Percentiles rank a stretch among this genome's conserved stretches.
Evolutionary conservation across 2,888 invertebrate genomes (phyloP).

Genomic region (Clitarchus hookeri): DNA sequence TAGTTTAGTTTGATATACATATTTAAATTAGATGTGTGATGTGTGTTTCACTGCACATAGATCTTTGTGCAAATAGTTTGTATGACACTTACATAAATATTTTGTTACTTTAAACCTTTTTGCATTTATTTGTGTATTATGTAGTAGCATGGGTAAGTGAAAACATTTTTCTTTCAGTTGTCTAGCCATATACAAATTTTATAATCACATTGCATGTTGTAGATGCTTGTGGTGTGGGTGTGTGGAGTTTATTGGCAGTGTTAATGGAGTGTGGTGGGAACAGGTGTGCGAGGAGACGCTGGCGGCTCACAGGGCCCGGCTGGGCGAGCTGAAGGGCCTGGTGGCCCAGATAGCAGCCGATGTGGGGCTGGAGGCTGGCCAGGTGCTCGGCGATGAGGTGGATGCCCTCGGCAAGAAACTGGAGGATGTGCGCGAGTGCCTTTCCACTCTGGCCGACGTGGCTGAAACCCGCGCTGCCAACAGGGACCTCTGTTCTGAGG

Average conservation of each 20-base stretch:
- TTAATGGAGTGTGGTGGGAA: background rate
- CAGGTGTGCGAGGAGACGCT: slow-evolving; percentile 79
- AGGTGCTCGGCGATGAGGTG: slow-evolving; percentile 72
- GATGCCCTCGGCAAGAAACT: slow-evolving; percentile 75
- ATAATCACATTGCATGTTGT: too few relatives aligned
- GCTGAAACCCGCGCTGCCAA: slow-evolving; percentile 70
- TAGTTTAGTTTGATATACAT: too few relatives aligned
- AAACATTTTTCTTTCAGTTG: too few relatives aligned
- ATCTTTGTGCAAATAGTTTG: too few relatives aligned
- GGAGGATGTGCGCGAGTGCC: slow-evolving; percentile 75
- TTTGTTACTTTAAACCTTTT: too few relatives aligned
- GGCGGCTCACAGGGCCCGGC: slow-evolving; percentile 69
- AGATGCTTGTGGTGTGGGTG: too few relatives aligned
- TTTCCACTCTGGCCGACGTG: slow-evolving; percentile 74
- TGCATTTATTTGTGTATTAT: too few relatives aligned
- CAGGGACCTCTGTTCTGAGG: slow-evolving; percentile 50
- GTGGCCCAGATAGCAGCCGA: slow-evolving; percentile 79
- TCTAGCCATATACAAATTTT: too few relatives aligned
- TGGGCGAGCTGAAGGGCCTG: slow-evolving; percentile 71
- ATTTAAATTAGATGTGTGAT: too few relatives aligned
- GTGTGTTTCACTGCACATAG: too few relatives aligned
- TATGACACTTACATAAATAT: too few relatives aligned
- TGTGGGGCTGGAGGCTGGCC: slow-evolving; percentile 71
- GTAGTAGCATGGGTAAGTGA: too few relatives aligned
- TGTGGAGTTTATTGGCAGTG: background rate